A percentile compares a stretch with the other conserved stretches of the same genome.
phyloP scores from a whole-genome alignment of 2,797 vertebrate species.

The Neostethus bicornis region DNA sequence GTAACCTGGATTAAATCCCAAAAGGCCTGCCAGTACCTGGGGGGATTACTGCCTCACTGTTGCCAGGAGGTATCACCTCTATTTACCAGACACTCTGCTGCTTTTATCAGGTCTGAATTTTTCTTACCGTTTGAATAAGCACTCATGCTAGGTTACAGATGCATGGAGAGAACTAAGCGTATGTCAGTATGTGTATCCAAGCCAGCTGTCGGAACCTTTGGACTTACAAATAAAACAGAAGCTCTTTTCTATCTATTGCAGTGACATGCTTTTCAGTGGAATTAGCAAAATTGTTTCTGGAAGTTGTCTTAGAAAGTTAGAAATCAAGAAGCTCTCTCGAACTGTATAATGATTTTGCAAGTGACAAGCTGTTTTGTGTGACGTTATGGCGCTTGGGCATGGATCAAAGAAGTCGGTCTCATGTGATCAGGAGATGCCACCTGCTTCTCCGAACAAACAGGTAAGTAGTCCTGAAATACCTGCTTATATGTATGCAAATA shows the following conservation, averaged over 20 bases:
- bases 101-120: not conserved
- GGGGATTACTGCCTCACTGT: slow-evolving; percentile 39
- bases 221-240: slow-evolving; percentile 70
- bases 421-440: slow-evolving; percentile 33
- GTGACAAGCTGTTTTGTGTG: slow-evolving; percentile 22
- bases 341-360: slow-evolving; percentile 40
- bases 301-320: slow-evolving; percentile 5
- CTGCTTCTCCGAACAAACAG: slow-evolving; percentile 29
- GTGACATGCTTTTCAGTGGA: slow-evolving; percentile 24
- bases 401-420: slow-evolving; percentile 52
- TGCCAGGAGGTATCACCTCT: slow-evolving; percentile 38
- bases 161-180: not conserved
- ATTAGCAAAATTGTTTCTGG: slow-evolving; percentile 12
- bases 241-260: not conserved
- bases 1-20: slow-evolving; percentile 17
- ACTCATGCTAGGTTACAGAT: not conserved
- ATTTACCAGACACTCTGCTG: slow-evolving; percentile 4
- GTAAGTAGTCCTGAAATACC: slow-evolving; percentile 37
- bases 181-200: slow-evolving; percentile 4
- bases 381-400: slow-evolving; percentile 65
- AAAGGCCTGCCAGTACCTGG: slow-evolving; percentile 15
- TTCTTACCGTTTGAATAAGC: not conserved
- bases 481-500: not conserved
- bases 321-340: not conserved
- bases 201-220: slow-evolving; percentile 63